These are phyloP conservation scores for Cephalopachus bancanus DNA, from an alignment of 2,797 vertebrate species.

Conservation along the genomic window DNA sequence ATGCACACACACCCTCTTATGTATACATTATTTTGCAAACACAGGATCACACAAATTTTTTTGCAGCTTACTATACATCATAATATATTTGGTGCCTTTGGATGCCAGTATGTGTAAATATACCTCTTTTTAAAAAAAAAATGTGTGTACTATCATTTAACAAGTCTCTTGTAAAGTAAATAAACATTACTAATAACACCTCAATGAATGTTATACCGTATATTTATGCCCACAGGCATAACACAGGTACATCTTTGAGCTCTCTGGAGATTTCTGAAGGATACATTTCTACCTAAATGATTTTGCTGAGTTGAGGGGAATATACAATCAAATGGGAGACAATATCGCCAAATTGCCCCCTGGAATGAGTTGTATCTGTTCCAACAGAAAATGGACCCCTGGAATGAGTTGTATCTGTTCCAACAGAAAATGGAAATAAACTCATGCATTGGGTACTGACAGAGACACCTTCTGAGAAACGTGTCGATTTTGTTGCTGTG, in stretches of 20 bases:
- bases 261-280: background rate
- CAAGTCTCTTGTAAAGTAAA: background rate
- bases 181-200: background rate
- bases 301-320: background rate
- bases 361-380: background rate
- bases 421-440: background rate
- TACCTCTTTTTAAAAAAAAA: background rate
- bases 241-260: background rate
- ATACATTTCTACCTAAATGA: background rate
- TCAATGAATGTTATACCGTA: too few species aligned
- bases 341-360: background rate
- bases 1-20: background rate
- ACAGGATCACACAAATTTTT: background rate
- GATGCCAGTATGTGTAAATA: background rate
- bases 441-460: background rate
- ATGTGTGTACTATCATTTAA: rapidly evolving
- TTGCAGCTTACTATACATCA: background rate
- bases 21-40: background rate
- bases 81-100: background rate
- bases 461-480: background rate
- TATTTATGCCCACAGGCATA: background rate
- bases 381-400: background rate
- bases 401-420: background rate
- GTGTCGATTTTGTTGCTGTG: background rate
- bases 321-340: background rate